These are phyloP conservation scores for Macaca fascicularis DNA, from an alignment of 2,113 vertebrate genomes.

Conservation along the genomic window DNA sequence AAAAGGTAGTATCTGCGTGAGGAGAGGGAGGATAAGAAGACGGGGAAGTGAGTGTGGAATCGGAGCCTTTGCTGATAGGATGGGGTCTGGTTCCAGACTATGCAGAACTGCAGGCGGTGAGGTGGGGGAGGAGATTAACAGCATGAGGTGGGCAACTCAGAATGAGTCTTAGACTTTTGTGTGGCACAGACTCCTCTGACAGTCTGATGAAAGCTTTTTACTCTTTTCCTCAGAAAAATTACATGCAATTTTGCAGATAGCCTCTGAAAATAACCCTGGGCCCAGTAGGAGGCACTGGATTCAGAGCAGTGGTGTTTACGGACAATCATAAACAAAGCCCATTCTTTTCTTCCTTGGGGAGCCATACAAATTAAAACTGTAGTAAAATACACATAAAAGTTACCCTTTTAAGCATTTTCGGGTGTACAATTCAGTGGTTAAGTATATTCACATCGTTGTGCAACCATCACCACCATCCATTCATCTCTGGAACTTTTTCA, in stretches of 20 bases:
- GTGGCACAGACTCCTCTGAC: background rate
- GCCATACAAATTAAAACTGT: background rate
- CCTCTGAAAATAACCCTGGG: background rate
- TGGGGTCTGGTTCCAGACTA: background rate
- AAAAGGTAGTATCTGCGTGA: background rate
- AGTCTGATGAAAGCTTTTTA: background rate
- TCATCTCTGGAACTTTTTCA: background rate
- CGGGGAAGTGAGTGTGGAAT: rapidly evolving
- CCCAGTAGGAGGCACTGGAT: background rate
- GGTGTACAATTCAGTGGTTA: background rate
- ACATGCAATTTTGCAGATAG: background rate
- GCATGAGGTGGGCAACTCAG: background rate
- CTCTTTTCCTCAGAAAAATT: background rate
- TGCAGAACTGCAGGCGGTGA: rapidly evolving
- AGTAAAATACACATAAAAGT: background rate
- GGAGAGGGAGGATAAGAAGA: too few relatives aligned
- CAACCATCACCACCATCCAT: too few relatives aligned
- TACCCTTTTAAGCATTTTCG: background rate
- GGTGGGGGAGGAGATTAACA: too few relatives aligned
- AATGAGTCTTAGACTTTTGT: background rate
- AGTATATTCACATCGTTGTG: background rate
- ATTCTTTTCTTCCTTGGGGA: background rate
- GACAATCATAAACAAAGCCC: background rate
- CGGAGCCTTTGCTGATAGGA: rapidly evolving
- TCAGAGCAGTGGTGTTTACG: background rate